Evolutionary conservation across 2,797 vertebrate species (phyloP).

Genomic region (Delichon dasypus): DNA sequence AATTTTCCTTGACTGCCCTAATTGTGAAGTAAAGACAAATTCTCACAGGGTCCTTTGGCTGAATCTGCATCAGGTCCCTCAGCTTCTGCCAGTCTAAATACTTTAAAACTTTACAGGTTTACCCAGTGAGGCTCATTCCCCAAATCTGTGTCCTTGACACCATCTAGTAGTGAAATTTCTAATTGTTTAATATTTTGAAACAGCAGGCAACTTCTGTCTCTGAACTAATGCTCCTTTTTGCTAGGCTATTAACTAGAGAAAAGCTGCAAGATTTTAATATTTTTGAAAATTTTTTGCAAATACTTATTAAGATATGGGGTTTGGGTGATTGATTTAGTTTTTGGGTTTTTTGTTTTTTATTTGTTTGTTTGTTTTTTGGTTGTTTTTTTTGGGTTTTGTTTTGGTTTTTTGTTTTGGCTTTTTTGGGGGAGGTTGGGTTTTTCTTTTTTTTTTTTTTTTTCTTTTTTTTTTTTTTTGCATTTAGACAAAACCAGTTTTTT

Average conservation of each 20-base stretch:
- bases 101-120: not conserved
- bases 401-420: not conserved
- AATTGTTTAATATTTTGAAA: not conserved
- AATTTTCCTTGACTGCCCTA: not conserved
- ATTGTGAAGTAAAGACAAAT: not conserved
- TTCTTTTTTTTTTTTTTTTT: too few relatives aligned
- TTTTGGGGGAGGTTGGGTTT: too few relatives aligned
- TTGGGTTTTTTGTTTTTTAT: not conserved
- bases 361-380: too few relatives aligned
- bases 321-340: not conserved
- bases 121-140: not conserved
- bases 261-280: not conserved
- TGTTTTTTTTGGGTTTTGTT: too few relatives aligned
- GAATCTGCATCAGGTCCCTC: not conserved
- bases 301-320: not conserved
- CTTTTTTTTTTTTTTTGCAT: not conserved
- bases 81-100: not conserved
- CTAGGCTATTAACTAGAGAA: not conserved
- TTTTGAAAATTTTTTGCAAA: fast-evolving
- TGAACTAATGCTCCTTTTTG: not conserved
- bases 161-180: not conserved
- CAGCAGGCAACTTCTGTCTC: not conserved
- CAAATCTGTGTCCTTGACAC: not conserved
- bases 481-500: not conserved
- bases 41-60: not conserved